phyloP scores from a whole-genome alignment of 2,797 vertebrate genomes.

The Myripristis jacobus region DNA sequence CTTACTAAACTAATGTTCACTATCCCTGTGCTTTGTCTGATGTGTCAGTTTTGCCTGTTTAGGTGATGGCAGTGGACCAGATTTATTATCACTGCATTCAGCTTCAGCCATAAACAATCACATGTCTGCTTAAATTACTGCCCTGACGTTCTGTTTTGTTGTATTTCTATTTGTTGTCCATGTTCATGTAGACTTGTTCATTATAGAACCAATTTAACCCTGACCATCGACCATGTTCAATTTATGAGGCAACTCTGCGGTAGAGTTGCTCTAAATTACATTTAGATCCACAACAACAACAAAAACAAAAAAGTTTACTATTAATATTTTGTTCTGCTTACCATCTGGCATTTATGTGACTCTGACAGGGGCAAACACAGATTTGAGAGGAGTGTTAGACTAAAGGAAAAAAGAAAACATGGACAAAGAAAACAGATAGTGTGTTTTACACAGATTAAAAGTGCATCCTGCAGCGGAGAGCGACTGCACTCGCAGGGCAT shows the following conservation, averaged over 20 bases:
- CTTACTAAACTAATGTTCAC: constrained; percentile 62
- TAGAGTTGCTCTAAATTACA: constrained; percentile 7
- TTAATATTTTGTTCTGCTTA: constrained; percentile 10
- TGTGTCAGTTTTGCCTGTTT: constrained; percentile 74
- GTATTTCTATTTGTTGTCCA: constrained; percentile 49
- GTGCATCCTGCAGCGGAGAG: not conserved
- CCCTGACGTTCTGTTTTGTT: constrained; percentile 62
- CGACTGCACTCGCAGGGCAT: not conserved
- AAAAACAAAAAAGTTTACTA: constrained; percentile 5
- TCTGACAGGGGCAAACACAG: not conserved
- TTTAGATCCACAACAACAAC: too few relatives aligned
- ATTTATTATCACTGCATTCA: constrained; percentile 61
- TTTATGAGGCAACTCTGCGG: constrained; percentile 35
- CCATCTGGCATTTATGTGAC: constrained; percentile 22
- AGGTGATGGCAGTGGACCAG: constrained; percentile 53
- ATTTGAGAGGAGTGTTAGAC: not conserved
- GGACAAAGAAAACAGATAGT: not conserved
- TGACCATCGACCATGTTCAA: constrained; percentile 22
- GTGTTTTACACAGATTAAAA: not conserved
- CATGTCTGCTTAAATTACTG: constrained; percentile 62
- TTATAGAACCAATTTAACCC: constrained; percentile 42
- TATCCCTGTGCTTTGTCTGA: constrained; percentile 68
- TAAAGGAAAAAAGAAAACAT: not conserved
- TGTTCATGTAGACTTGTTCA: constrained; percentile 36
- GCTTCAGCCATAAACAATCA: constrained; percentile 60